Evolutionary conservation across 2,113 vertebrate species (phyloP).

Genomic region (Mesocricetus auratus): DNA sequence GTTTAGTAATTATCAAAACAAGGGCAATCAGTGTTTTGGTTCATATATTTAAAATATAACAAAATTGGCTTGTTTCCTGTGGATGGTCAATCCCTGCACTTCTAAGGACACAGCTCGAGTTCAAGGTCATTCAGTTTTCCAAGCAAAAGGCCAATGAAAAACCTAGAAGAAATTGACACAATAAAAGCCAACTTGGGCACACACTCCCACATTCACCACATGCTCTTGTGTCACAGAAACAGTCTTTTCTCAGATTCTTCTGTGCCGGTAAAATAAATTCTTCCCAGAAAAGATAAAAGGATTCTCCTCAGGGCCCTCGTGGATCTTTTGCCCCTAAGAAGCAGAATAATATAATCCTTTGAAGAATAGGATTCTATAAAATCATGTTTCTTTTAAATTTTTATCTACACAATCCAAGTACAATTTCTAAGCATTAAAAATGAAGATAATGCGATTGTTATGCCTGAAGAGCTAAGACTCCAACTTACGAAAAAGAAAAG

Average conservation of each 20-base stretch:
- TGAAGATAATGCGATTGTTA: neutral
- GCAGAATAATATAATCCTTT: neutral
- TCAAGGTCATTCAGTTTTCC: slow-evolving; percentile 4
- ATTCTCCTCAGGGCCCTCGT: neutral
- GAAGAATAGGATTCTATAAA: slow-evolving; percentile 20
- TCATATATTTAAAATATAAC: slow-evolving; percentile 37
- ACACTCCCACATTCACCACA: neutral
- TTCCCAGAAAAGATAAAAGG: neutral
- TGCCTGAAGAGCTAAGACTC: neutral
- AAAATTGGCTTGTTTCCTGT: neutral
- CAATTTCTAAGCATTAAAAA: slow-evolving; percentile 10
- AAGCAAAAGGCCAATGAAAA: slow-evolving; percentile 47
- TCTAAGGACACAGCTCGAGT: neutral
- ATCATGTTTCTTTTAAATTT: neutral
- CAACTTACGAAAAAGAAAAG: neutral
- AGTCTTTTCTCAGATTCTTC: neutral
- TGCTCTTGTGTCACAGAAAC: neutral
- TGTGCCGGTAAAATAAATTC: slow-evolving; percentile 3
- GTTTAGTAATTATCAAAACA: neutral
- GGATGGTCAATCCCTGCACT: neutral
- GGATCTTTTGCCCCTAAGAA: neutral
- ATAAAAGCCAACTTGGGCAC: neutral
- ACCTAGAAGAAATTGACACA: slow-evolving; percentile 48
- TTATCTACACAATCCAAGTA: neutral
- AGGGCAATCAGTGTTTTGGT: neutral